Evolutionary conservation across 2,888 invertebrate species (phyloP).

Genomic region (Platycheirus albimanus): DNA sequence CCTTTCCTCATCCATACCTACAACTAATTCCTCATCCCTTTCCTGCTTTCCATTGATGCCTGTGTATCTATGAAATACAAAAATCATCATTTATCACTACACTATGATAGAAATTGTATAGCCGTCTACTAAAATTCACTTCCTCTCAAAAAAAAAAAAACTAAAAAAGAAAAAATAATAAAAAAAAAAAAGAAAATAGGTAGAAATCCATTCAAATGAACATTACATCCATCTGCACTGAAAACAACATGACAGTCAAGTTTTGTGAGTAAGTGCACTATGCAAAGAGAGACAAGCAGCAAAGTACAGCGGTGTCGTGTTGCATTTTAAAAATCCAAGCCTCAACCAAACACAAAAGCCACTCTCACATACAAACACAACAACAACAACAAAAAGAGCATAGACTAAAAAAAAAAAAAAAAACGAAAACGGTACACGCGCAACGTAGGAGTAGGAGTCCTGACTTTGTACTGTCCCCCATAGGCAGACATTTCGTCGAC

Average conservation of each 20-base stretch:
- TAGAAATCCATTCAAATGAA: conserved; percentile 50
- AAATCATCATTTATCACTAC: conserved; percentile 13
- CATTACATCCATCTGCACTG: conserved; percentile 59
- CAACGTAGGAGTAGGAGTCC: conserved; percentile 69
- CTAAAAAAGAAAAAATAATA: not conserved
- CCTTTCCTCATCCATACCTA: not conserved
- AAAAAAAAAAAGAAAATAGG: conserved; percentile 23
- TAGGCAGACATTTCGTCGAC: conserved; percentile 50
- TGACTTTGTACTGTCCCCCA: conserved; percentile 45
- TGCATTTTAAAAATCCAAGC: conserved; percentile 64
- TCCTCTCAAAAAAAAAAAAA: conserved; percentile 38
- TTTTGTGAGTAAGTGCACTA: conserved; percentile 29
- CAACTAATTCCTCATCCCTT: conserved; percentile 30
- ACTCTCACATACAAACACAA: no score
- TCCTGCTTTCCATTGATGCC: conserved; percentile 23
- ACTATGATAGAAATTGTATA: conserved; percentile 57
- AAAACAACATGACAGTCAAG: conserved; percentile 50
- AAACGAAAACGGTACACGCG: conserved; percentile 42
- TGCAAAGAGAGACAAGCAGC: conserved; percentile 1
- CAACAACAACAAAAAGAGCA: conserved; percentile 8
- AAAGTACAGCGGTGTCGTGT: conserved; percentile 64
- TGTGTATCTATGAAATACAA: not conserved
- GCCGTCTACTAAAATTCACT: conserved; percentile 62
- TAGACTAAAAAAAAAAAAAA: conserved; percentile 34
- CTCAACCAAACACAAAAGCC: not conserved